Percentiles rank a stretch among this genome's conserved stretches.
phyloP scores from a whole-genome alignment of 2,797 vertebrate species.

The Sparidentex hasta region DNA sequence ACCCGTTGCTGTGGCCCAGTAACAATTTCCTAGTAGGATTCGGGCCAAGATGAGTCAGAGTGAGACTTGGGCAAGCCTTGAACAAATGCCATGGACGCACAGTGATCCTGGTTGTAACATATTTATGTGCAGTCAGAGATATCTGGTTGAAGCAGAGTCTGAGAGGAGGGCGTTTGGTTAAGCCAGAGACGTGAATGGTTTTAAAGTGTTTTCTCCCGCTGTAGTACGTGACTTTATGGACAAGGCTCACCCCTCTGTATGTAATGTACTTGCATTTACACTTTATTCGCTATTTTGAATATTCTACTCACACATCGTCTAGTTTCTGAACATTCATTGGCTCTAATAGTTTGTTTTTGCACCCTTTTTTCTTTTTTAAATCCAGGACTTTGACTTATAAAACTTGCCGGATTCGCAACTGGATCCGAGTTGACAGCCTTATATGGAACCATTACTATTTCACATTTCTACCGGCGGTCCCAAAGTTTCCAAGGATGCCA shows the following conservation, averaged over 20 bases:
- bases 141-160: slow-evolving; percentile 1
- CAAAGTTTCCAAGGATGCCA: slow-evolving; percentile 12
- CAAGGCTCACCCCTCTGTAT: fast-evolving
- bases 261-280: not conserved
- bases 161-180: slow-evolving; percentile 5
- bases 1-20: slow-evolving; percentile 25
- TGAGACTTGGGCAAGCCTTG: slow-evolving; percentile 56
- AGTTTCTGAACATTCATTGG: not conserved
- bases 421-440: not conserved
- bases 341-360: not conserved
- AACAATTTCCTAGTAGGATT: slow-evolving; percentile 65
- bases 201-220: not conserved
- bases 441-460: slow-evolving; percentile 10
- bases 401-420: not conserved
- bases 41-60: slow-evolving; percentile 68
- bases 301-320: not conserved
- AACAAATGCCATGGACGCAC: slow-evolving; percentile 55
- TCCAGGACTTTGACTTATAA: not conserved
- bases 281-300: not conserved
- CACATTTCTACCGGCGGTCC: slow-evolving; percentile 10
- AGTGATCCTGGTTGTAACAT: slow-evolving; percentile 45
- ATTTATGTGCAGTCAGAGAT: slow-evolving; percentile 43
- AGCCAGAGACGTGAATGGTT: not conserved
- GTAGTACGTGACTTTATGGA: too few species aligned
- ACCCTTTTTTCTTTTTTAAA: not conserved